Evolutionary conservation across 2,888 invertebrate species (phyloP), one percentile per base, ranked within the genome.

Genomic region (Nomada goodeniana): DNA sequence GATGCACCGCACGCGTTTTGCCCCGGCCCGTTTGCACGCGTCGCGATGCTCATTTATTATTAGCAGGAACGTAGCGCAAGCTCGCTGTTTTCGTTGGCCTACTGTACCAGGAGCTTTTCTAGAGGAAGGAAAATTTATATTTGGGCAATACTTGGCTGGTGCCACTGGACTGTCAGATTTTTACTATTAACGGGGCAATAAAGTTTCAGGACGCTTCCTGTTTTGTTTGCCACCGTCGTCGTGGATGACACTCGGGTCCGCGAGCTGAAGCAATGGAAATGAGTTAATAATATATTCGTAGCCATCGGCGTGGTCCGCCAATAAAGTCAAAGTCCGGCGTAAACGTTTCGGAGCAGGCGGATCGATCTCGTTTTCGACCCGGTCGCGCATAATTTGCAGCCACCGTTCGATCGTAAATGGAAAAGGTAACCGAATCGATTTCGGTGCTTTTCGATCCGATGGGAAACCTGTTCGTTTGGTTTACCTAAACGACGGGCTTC

Each of bases 381-480:
- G n/a, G 2, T 36, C n/a, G 68, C 42, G 15, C 42, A 11, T 50
- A 50, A 74, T 50, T 59, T 57, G 23, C 20, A 11, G 20, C 23
- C 2, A 2, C 5, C 11, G 10, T 18, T 2, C 36, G 10, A 67
- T 60, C 47, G 3, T 60, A 29, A 47, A 61, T 67, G 18, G 44
- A 15, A 15, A 10, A 15, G n/a, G 29, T 26, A 53, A 55, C 55
- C 63, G 57, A 47, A 59, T 44, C 64, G 13, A 68, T 63, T 47
- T 15, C 13, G 65, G 71, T 84, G 70, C 55, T 88, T 86, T 83
- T 83, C 85, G 75, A 26, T 61, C 78, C 55, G 47, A 60, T 47
- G 72, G 68, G 26, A 82, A 86, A 77, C 80, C 76, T 76, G 82
- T 73, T 73, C 29, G 44, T 29, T 70, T 29, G 29, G 69, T 64